Base-by-base conservation (phyloP, 2,888 invertebrate species). In the Dolomedes plantarius region DNA sequence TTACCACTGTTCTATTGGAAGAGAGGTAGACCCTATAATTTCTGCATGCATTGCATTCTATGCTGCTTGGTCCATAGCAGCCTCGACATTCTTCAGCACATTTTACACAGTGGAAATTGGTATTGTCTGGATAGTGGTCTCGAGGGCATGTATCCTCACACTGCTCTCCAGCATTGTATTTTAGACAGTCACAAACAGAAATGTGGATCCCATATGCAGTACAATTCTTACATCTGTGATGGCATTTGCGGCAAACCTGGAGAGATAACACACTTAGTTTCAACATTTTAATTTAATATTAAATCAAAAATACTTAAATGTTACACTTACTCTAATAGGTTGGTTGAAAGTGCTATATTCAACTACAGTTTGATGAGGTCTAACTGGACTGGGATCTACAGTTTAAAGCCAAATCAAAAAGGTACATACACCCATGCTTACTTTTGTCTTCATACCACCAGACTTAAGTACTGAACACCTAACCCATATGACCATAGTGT, bases 141-240 rank as follows among this genome's bases (percentile, higher is more conserved):
- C 93, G 91, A 0, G 96, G 95, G 90, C 98, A 98, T 90, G 96
- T 95, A 88, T 97, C 95, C 90, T 96, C 97, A 90, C 97, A 98
- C 90, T 97, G 90, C 90, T 96, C 96, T 0, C 95, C 96, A 86
- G 95, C 94, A 90, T 95, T 95, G 91, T 95, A 98, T 79, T 95
- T 95, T 29, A 94, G 94, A 91, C 98, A 98, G 89, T 96, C 95
- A 91, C 98, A 98, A 6, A 96, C 95, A 0, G 89, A 87, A 9
- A 89, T 94, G 89, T 97, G 96, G 89, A 96, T 95, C 31, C 98
- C 97, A 90, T 95, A 97, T 1, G 95, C 96, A 9, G 95, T 95
- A 91, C 98, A 98, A 88, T 95, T 95, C 89, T 95, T 94, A 91
- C 98, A 98, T 46, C 96, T 93, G 0, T 95, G 95, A 92, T 98